Evolutionary conservation across 2,113 vertebrate species (phyloP), one percentile per base, ranked within the genome.

Genomic region (Sprattus sprattus): DNA sequence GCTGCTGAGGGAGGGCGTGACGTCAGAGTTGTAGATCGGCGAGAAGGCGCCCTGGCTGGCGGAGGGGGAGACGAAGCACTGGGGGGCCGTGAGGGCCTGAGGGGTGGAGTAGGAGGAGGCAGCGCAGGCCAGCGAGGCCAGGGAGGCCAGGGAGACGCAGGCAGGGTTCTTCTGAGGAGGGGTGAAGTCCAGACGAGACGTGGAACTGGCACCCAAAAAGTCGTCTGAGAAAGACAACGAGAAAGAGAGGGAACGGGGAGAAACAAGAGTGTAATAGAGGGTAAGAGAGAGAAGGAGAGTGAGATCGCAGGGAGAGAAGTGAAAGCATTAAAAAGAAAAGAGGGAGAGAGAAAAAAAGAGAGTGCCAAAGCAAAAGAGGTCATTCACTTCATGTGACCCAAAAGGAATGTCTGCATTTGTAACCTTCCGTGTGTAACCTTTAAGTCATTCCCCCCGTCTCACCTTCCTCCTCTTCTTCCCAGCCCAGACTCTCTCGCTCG

Each of bases 401-500:
- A 6, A 2, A 71, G 32, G 6, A 78, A 32, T 6, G 32, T 78
- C 25, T 39, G 71, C 71, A 11, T 78, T 78, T 15, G 25, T 78
- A 39, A 78, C 32, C 71, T 78, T 32, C 44, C 39, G 25, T 25
- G 20, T 39, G 28, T 28, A 78, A 39, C 25, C 28, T 78, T 78
- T 39, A 25, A 3, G 22, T 25, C 28, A 9, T 28, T 10, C 28
- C 10, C 71, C 71, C 13, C 10, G 54, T 2, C 15, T 15, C 7
- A 71, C 44, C 98, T 85, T 98, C 97, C 18, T 99, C 98, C 78
- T 99, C 98, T 91, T 99, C 98, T 83, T 99, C 98, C 95, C 98
- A 99, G 91, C 96, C 96, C 10, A 97, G 95, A 67, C 96, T 95
- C 91, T 99, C 97, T 0, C 96, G 95, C 91, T 99, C 97, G 0